Percentiles rank a stretch among this genome's conserved stretches.
Evolutionary conservation across 2,888 invertebrate species (phyloP).

Genomic region (Allygus modestus): DNA sequence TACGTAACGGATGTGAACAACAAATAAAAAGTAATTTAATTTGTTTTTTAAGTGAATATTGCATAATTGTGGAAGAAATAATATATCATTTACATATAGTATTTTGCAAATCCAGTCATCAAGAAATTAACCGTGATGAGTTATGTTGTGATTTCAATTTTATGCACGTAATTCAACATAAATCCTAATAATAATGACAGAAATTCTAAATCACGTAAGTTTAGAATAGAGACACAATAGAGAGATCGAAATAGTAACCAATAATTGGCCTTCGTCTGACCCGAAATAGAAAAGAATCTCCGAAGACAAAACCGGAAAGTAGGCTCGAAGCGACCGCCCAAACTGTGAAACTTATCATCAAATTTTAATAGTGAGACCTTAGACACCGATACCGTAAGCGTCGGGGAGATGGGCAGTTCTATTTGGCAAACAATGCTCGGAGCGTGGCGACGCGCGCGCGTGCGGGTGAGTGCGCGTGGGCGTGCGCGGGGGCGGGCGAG

Average conservation of each 20-base stretch:
- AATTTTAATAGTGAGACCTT: not conserved
- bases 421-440: constrained; percentile 58
- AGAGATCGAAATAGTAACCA: not conserved
- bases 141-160: no score
- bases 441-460: constrained; percentile 40
- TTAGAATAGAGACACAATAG: no score
- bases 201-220: no score
- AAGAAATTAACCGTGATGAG: no score
- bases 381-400: constrained; percentile 9
- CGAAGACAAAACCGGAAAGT: constrained; percentile 29
- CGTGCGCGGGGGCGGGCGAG: not conserved
- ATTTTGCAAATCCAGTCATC: no score
- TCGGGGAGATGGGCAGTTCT: not conserved
- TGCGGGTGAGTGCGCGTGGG: constrained; percentile 44
- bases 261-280: not conserved
- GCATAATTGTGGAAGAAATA: no score
- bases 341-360: not conserved
- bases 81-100: no score
- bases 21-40: no score
- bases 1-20: no score
- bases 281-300: constrained; percentile 5
- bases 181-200: no score
- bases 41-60: no score
- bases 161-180: no score
- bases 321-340: not conserved